Base-by-base conservation (phyloP, 2,113 vertebrate species). In the Corvus hawaiiensis region DNA sequence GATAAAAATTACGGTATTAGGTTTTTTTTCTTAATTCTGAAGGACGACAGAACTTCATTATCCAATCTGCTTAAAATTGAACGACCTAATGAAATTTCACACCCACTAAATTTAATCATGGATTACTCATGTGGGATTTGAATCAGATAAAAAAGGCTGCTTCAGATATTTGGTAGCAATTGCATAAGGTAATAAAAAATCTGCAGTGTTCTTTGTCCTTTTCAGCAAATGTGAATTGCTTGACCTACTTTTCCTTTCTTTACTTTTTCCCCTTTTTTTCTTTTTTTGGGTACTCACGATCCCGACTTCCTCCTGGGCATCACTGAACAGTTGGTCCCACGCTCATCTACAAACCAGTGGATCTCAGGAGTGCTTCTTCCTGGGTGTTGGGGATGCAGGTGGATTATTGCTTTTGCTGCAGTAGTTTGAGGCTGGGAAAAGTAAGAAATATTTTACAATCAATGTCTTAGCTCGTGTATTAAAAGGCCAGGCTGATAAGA, bases 21-120 rank as follows among this genome's bases (percentile, higher is more conserved):
- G 82, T 82, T 83, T 83, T 58, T 8, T 5, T 4, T 23, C 73
- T 75, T 86, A 90, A 97, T 97, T 93, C 91, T 51, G 58, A 89
- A 93, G 77, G 95, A 76, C 32, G 33, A 87, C 1, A 43, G 84
- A 96, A 93, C 94, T 97, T 96, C 90, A 97, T 98, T 97, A 97
- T 94, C 96, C 97, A 96, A 87, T 97, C 35, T 82, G 86, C 95
- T 97, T 87, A 80, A 96, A 97, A 96, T 86, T 93, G 96, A 95
- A 72, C 67, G 61, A 58, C 87, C 93, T 95, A 95, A 91, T 97
- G 94, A 97, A 59, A 96, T 95, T 96, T 97, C 92, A 97, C 91
- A 96, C 87, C 85, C 90, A 37, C 93, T 96, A 83, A 71, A 96
- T 85, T 92, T 94, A 95, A 97, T 97, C 96, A 89, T 21, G 89